Percentiles rank a stretch among this genome's conserved stretches.
Conservation (phyloP, 1,140 invertebrate genomes). For the Sminthurinus signatus region DNA sequence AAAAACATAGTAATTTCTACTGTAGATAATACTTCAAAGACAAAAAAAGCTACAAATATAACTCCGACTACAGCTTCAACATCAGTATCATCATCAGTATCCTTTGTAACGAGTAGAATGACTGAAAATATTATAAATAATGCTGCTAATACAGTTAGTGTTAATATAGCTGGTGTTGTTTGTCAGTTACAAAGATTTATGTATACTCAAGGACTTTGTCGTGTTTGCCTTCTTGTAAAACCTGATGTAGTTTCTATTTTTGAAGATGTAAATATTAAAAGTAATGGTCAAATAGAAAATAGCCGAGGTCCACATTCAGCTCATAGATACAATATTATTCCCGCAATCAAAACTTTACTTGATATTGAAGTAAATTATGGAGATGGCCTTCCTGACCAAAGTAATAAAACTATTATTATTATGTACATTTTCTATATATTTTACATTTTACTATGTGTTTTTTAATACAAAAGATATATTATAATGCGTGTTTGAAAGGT, state of each 20-base stretch:
- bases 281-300: slow-evolving; percentile 26
- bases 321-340: slow-evolving; percentile 23
- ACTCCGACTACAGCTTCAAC: no score
- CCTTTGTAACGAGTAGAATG: no score
- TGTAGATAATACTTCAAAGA: no score
- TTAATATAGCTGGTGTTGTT: not conserved
- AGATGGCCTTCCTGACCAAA: not conserved
- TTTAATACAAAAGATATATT: no score
- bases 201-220: slow-evolving; percentile 19
- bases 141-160: not conserved
- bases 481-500: no score
- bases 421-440: no score
- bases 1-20: no score
- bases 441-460: no score
- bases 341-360: slow-evolving; percentile 26
- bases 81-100: no score
- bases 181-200: slow-evolving; percentile 15
- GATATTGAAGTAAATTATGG: slow-evolving; percentile 23
- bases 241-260: slow-evolving; percentile 23
- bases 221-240: slow-evolving; percentile 27
- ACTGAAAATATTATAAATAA: no score
- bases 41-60: no score
- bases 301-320: slow-evolving; percentile 20
- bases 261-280: slow-evolving; percentile 25
- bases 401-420: no score